Base-by-base conservation (phyloP, 1,140 invertebrate species). In the Drosophila mayri region DNA sequence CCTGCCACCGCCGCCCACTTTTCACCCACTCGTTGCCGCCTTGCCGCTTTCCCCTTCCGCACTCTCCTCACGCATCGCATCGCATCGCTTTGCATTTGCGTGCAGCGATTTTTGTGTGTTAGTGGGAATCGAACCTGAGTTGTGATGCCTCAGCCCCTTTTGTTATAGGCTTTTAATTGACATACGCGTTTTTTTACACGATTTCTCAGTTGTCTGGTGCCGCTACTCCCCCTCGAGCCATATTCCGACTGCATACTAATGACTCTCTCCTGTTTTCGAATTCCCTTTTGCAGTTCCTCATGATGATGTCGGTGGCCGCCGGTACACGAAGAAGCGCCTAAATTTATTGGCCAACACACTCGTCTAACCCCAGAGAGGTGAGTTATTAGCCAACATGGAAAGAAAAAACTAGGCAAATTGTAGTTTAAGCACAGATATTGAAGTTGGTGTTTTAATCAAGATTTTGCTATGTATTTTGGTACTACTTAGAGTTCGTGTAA, bases 161-260 rank as follows among this genome's bases (percentile, higher is more conserved):
- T 90, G 85, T 90, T 90, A 90, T 90, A 81, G 85, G 81, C 81
- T 90, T 90, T 90, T 90, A 90, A 90, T 90, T 90, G 85, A 90
- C 86, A 90, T 85, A 90, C 52, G 86, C 81, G 78, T 90, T 80
- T 68, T 74, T 74, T 79, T 76, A 79, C 81, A 90, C 86, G 86
- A 84, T 79, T 88, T 76, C 78, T 66, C 73, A 71, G 84, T 68
- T 58, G 41, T 32, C 20, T 49, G 54, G 8, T 41, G 43, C 43
- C 18, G 22, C 38, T 37, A 38, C 68, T 60, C 66, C 66, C 44
- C 22, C 14, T 41, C 52, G 32, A 72, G 47, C 44, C 58, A 61
- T 41, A 61, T 38, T 30, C 47, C 61, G 60, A 22, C 68, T 84
- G 84, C 84, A 88, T 88, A 90, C 85, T 84, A 90, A 88, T 88